Evolutionary conservation across 2,113 vertebrate genomes (phyloP).

Genomic region (Dicerorhinus sumatrensis): DNA sequence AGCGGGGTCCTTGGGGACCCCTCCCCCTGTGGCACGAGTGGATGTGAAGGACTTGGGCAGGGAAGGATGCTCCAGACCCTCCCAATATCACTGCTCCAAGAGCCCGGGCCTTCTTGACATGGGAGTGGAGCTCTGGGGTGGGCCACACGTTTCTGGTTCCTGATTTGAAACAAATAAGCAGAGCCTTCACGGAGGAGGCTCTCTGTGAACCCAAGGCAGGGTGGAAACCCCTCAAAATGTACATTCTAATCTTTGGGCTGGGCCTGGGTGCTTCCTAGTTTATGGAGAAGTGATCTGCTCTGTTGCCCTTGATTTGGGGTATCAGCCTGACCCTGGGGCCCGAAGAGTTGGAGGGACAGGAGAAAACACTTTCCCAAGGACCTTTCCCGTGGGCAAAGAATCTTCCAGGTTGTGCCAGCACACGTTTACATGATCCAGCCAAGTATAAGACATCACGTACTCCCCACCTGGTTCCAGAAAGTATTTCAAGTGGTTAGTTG

Average conservation of each 20-base stretch:
- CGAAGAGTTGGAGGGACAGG: not conserved
- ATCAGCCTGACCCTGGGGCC: not conserved
- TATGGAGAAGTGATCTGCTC: not conserved
- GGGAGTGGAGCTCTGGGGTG: fast-evolving
- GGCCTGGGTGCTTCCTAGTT: not conserved
- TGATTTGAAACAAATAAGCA: not conserved
- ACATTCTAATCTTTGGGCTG: not conserved
- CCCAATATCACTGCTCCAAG: not conserved
- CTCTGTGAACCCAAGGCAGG: not conserved
- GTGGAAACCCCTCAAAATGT: not conserved
- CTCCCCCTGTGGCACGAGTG: fast-evolving
- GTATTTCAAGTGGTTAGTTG: not conserved
- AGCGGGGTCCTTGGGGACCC: fast-evolving
- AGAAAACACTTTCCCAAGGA: not conserved
- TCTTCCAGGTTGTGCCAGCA: fast-evolving
- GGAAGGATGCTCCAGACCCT: not conserved
- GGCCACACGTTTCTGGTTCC: fast-evolving
- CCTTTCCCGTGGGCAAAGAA: fast-evolving
- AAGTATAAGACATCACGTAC: fast-evolving
- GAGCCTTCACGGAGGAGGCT: not conserved
- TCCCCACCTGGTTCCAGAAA: not conserved
- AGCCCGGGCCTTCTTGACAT: not conserved
- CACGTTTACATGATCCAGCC: fast-evolving
- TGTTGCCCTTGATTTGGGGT: not conserved
- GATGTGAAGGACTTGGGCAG: not conserved